Evolutionary conservation across 92 coral and sea anemone genomes (phyloP), one percentile per base, ranked within the genome.

Genomic region (Micromussa lordhowensis): DNA sequence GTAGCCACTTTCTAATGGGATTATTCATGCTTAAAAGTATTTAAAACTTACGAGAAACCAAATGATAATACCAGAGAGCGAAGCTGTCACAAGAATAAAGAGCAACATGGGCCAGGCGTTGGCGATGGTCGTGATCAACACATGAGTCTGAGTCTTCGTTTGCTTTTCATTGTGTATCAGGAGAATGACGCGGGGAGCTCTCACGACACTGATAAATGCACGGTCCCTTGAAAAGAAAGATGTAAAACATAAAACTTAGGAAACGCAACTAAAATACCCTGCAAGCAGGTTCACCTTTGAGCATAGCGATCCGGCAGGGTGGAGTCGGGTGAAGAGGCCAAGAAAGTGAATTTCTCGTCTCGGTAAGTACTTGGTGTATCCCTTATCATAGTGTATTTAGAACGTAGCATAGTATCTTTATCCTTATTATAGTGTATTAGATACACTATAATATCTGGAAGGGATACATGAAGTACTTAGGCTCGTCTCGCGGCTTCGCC

Each of bases 91-190:
- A 21, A 97, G 87, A 28, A 97, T 94, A 34, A 97, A 97, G 2
- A 94, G 28, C 77, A 96, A 82, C 99, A 97, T 92, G 4, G 99
- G 99, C 98, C 98, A 97, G 35, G 96, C 95, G 32, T 91, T 87
- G 6, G 96, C 74, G 61, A 97, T 97, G 5, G 99, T 96, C 11
- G 94, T 89, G 11, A 93, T 85, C 63, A 97, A 78, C 6, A 96
- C 72, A 7, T 90, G 83, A 18, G 99, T 96, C 54, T 85, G 88
- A 3, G 95, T 86, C 48, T 80, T 88, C 69, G 93, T 59, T 7
- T 11, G 68, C 31, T 80, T 90, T 34, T 87, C 90, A 32, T 88
- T 93, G 49, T 85, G 93, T 8, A 96, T 95, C 85, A 97, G 77
- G 7, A 98, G 93, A 28, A 94, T 96, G 24, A 98, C 97, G 22